Conservation (phyloP, 2,888 invertebrate genomes). For the Boloria euphrosyne region DNA sequence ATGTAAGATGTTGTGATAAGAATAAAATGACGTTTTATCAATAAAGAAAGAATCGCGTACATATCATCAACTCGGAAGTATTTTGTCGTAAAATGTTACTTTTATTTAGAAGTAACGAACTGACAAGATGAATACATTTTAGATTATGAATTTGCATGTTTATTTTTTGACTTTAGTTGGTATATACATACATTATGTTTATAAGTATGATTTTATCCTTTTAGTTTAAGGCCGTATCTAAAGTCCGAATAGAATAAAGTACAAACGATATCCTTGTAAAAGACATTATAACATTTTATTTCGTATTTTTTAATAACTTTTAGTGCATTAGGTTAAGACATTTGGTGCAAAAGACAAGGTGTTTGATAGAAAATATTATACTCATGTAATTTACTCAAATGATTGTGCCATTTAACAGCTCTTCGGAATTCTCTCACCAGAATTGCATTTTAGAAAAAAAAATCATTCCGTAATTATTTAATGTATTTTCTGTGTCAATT, state of each 20-base stretch:
- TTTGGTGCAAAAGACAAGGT: slow-evolving; percentile 53
- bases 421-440: slow-evolving; percentile 44
- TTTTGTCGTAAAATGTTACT: slow-evolving; percentile 12
- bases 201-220: slow-evolving; percentile 23
- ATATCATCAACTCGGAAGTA: slow-evolving; percentile 39
- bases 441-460: slow-evolving; percentile 47
- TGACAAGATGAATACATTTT: slow-evolving; percentile 9
- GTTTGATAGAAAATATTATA: slow-evolving; percentile 48
- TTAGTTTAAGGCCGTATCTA: slow-evolving; percentile 19
- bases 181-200: slow-evolving; percentile 2
- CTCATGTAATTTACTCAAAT: slow-evolving; percentile 54
- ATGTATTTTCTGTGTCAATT: slow-evolving; percentile 21
- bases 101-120: not conserved
- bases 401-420: slow-evolving; percentile 56
- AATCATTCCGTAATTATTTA: slow-evolving; percentile 34
- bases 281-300: slow-evolving; percentile 32
- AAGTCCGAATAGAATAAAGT: slow-evolving; percentile 29
- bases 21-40: slow-evolving; percentile 22
- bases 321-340: slow-evolving; percentile 45
- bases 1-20: slow-evolving; percentile 29
- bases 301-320: slow-evolving; percentile 31
- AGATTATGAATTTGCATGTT: slow-evolving; percentile 6
- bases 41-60: slow-evolving; percentile 30
- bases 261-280: slow-evolving; percentile 37
- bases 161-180: slow-evolving; percentile 9